Base-by-base conservation (phyloP, 53 echinoderm and acorn worm genomes). In the Holothuria scabra region DNA sequence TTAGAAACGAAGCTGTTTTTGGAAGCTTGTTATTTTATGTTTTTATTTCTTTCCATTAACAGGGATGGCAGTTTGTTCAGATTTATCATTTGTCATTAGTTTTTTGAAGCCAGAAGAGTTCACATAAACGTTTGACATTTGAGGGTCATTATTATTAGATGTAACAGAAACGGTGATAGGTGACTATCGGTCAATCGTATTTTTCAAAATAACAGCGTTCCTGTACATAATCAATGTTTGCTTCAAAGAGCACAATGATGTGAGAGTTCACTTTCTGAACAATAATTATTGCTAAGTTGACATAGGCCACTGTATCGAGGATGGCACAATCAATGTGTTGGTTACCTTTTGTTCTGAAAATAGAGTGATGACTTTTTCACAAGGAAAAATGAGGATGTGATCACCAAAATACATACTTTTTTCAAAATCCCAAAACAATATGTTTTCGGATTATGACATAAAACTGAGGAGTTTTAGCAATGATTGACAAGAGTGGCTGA, bases 401-500 rank as follows among this genome's bases (percentile, higher is more conserved):
- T 72, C 44, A 72, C 74, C 20, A 72, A 72, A 38, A 41, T 72
- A n/a, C 37, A 10, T 37, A 41, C 21, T 8, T 46, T 8, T 24
- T 72, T 72, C 25, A 34, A 33, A 41, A 74, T 74, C 22, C 74
- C 74, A 74, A 37, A n/a, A 46, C 46, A 72, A 37, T 70, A 70
- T n/a, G n/a, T n/a, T n/a, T n/a, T n/a, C n/a, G n/a, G n/a, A n/a
- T n/a, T n/a, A n/a, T 48, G 46, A 38, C 19, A 74, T 74, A 23
- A 74, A 74, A 30, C 49, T 74, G 3, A 37, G 48, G 46, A 37
- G 74, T n/a, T 74, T 48, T 48, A 74, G 74, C 74, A 34, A 21
- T 13, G 74, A 72, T 44, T 72, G 74, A 46, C 48, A 41, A 25
- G 74, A 72, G 74, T 72, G 74, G 74, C 7, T 72, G 48, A 72